phyloP scores from a whole-genome alignment of 2,113 vertebrate species.

The Sinocyclocheilus grahami region DNA sequence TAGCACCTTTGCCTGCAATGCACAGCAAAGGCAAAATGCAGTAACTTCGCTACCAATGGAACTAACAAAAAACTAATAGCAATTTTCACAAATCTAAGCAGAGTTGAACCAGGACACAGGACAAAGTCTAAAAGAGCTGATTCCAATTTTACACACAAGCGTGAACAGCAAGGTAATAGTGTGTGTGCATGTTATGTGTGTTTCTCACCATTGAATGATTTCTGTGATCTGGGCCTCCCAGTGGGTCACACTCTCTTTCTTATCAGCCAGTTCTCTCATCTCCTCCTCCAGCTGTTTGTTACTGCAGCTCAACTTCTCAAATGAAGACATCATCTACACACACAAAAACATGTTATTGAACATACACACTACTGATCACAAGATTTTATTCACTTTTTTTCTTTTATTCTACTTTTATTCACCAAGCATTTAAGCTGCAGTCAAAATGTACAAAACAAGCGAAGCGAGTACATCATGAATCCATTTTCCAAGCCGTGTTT shows the following conservation, averaged over 20 bases:
- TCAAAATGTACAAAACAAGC: too few relatives aligned
- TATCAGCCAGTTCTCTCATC: conserved; percentile 91
- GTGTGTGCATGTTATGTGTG: neutral
- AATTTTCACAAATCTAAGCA: neutral
- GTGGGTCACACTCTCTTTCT: conserved; percentile 95
- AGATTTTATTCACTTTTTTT: neutral
- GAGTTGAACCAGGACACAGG: too few relatives aligned
- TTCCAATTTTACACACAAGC: neutral
- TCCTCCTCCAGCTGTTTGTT: conserved; percentile 93
- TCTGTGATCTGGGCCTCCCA: conserved; percentile 99
- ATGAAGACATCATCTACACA: conserved; percentile 80
- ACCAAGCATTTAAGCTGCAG: too few relatives aligned
- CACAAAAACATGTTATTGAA: neutral
- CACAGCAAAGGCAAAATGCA: neutral
- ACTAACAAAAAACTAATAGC: neutral
- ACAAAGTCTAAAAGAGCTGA: neutral
- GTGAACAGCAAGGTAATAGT: neutral
- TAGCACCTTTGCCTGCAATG: neutral
- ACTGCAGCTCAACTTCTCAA: conserved; percentile 84
- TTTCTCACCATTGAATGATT: conserved; percentile 93
- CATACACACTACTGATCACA: neutral
- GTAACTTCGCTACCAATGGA: neutral
- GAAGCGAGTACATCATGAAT: too few relatives aligned
- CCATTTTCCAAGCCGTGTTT: too few relatives aligned
- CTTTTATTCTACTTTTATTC: neutral